These are phyloP conservation scores for Enteromius anoplus DNA, from an alignment of 2,797 vertebrate genomes.

Conservation along the genomic window DNA sequence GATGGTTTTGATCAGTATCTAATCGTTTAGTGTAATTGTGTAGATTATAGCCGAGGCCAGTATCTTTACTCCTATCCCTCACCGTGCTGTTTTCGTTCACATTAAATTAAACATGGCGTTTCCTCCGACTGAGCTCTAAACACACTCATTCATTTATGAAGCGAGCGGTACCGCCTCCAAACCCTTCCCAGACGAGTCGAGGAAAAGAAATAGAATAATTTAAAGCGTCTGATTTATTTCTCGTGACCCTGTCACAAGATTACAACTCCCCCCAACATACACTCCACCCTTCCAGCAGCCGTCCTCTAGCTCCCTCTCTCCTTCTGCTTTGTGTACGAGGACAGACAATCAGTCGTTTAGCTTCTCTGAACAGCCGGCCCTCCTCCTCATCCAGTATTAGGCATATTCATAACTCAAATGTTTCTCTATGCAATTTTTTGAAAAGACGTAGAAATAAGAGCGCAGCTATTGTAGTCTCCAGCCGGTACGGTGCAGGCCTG, in stretches of 20 bases:
- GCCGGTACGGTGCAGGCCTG: slow-evolving; percentile 10
- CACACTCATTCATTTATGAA: slow-evolving; percentile 10
- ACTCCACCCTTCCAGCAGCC: slow-evolving; percentile 40
- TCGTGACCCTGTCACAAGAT: slow-evolving; percentile 65
- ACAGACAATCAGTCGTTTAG: slow-evolving; percentile 27
- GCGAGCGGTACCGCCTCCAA: not conserved
- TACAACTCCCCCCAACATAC: slow-evolving; percentile 52
- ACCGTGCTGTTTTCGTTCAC: not conserved
- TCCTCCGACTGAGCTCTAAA: slow-evolving; percentile 1
- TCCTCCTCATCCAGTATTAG: slow-evolving; percentile 34
- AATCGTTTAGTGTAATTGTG: not conserved
- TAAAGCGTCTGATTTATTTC: slow-evolving; percentile 69
- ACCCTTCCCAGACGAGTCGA: slow-evolving; percentile 34
- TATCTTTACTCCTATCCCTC: not conserved
- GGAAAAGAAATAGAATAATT: slow-evolving; percentile 55
- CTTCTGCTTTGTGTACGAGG: not conserved
- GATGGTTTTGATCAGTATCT: not conserved
- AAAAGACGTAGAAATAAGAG: slow-evolving; percentile 75
- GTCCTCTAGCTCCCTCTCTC: not conserved
- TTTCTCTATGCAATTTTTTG: slow-evolving; percentile 53
- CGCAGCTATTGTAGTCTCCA: slow-evolving; percentile 76
- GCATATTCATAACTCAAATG: slow-evolving; percentile 52
- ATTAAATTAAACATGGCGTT: slow-evolving; percentile 2
- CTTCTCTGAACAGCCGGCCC: slow-evolving; percentile 16
- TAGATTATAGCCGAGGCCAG: not conserved